Conservation (phyloP, 2,113 vertebrate species). For the Dolichallabes microphthalmus region DNA sequence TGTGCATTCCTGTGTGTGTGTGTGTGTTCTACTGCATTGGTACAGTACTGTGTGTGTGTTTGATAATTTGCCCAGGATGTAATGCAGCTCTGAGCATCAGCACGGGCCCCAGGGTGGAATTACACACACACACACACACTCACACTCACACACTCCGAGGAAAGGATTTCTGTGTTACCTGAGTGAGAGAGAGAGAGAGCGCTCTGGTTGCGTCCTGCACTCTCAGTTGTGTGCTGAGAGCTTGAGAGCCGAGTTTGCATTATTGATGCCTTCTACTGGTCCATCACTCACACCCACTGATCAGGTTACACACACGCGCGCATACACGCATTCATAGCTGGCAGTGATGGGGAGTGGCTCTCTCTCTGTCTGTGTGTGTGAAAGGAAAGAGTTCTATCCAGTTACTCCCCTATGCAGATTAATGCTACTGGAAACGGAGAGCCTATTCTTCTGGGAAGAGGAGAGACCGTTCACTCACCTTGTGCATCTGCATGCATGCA, state of each 20-base stretch:
- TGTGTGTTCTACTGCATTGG: neutral
- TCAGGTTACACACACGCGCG: slow-evolving; percentile 36
- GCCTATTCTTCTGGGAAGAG: slow-evolving; percentile 16
- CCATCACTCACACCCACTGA: slow-evolving; percentile 40
- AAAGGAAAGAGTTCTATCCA: slow-evolving; percentile 38
- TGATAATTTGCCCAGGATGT: slow-evolving; percentile 28
- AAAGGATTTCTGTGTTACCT: slow-evolving; percentile 37
- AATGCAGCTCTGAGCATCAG: slow-evolving; percentile 34
- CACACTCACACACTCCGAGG: neutral
- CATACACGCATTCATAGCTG: neutral
- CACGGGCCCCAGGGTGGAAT: slow-evolving; percentile 36
- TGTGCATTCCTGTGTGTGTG: neutral
- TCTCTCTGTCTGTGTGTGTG: neutral
- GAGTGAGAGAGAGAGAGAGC: slow-evolving; percentile 20
- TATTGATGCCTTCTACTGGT: slow-evolving; percentile 43
- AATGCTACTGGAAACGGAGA: slow-evolving; percentile 28
- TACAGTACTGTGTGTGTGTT: slow-evolving; percentile 15
- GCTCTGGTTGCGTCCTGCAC: slow-evolving; percentile 43
- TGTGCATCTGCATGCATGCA: neutral
- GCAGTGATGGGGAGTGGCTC: no score
- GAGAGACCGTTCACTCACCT: slow-evolving; percentile 25
- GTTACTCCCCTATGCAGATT: slow-evolving; percentile 37
- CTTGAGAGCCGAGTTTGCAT: slow-evolving; percentile 41
- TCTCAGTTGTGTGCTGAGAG: slow-evolving; percentile 39
- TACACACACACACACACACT: slow-evolving; percentile 35